phyloP scores from a whole-genome alignment of 2,113 vertebrate genomes.

The Rhizomys pruinosus region DNA sequence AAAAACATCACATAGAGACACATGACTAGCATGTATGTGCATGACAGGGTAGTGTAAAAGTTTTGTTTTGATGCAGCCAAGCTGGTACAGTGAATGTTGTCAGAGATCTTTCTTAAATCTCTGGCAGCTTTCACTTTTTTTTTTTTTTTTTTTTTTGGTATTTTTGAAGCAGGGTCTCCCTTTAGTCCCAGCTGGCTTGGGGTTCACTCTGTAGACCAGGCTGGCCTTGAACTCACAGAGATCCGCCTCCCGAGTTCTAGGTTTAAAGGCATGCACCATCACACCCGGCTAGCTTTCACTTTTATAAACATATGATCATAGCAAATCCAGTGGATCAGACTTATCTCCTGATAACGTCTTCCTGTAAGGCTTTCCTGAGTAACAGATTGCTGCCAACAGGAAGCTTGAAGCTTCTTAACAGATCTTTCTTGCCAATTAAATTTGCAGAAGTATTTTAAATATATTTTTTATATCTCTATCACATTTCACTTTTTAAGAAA shows the following conservation, averaged over 20 bases:
- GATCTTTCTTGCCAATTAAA: slow-evolving; percentile 53
- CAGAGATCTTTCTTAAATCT: fast-evolving
- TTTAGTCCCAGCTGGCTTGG: too few species aligned
- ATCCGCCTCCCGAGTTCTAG: too few species aligned
- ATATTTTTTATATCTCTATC: neutral
- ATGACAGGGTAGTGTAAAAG: neutral
- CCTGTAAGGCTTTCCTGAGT: neutral
- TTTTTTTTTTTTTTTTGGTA: too few species aligned
- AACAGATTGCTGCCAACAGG: neutral
- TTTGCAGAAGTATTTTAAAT: neutral
- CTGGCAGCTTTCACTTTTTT: too few species aligned
- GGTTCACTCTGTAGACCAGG: too few species aligned
- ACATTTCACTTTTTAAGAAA: neutral
- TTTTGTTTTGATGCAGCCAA: neutral
- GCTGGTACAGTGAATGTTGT: neutral
- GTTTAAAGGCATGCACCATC: too few species aligned
- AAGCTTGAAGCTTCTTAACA: neutral
- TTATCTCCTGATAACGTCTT: neutral
- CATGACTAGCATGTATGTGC: neutral
- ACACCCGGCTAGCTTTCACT: neutral
- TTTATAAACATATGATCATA: slow-evolving; percentile 54
- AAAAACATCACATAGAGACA: neutral
- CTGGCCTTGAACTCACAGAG: too few species aligned
- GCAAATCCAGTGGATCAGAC: neutral
- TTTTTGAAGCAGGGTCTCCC: too few species aligned